Percentiles rank a stretch among this genome's conserved stretches.
These are phyloP conservation scores for Heliconius eleuchia DNA, from an alignment of 1,140 invertebrate genomes.

Conservation along the genomic window DNA sequence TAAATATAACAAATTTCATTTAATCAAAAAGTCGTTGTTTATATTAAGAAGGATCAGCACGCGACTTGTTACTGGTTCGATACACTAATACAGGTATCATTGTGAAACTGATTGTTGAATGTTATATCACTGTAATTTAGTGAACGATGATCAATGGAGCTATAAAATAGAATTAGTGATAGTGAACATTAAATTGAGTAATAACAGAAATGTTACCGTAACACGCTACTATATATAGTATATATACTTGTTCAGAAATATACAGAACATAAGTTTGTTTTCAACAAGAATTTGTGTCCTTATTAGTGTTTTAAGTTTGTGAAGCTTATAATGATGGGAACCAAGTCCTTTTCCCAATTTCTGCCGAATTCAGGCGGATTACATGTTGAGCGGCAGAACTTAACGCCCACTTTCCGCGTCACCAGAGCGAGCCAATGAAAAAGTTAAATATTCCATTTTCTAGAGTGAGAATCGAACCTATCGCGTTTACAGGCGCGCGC, in stretches of 20 bases:
- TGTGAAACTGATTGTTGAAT: neutral
- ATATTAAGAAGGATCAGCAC: neutral
- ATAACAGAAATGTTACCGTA: conserved; percentile 6
- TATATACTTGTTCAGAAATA: neutral
- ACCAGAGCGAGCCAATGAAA: too few relatives aligned
- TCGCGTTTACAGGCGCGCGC: too few relatives aligned
- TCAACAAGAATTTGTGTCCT: neutral
- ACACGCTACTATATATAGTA: neutral
- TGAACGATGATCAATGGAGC: conserved; percentile 8
- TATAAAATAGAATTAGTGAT: conserved; percentile 14
- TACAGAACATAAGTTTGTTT: neutral
- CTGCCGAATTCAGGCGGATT: too few relatives aligned
- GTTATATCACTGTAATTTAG: neutral
- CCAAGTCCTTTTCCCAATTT: too few relatives aligned
- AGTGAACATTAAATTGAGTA: conserved; percentile 19
- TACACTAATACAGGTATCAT: neutral
- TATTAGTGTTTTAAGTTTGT: neutral
- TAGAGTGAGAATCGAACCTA: too few relatives aligned
- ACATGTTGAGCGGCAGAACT: too few relatives aligned
- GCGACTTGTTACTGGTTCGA: neutral
- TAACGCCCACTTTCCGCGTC: too few relatives aligned
- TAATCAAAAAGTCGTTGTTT: neutral
- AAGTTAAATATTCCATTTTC: too few relatives aligned
- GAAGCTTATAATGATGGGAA: too few relatives aligned
- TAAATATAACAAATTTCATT: too few relatives aligned